phyloP scores from a whole-genome alignment of 2,113 vertebrate genomes.

The Pogonocichla stellata region DNA sequence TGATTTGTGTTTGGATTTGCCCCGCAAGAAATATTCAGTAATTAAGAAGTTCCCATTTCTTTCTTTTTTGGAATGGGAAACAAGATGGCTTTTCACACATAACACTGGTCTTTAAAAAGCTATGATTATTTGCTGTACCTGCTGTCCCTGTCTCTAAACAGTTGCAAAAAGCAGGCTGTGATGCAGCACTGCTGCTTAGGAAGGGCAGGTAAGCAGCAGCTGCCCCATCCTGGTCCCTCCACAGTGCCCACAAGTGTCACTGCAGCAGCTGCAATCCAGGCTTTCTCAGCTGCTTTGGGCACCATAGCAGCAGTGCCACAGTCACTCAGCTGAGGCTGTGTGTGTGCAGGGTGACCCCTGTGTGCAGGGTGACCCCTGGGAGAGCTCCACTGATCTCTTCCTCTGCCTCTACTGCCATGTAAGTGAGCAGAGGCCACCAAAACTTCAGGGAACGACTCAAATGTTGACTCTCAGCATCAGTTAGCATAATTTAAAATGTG shows the following conservation, averaged over 20 bases:
- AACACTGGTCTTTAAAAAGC: background rate
- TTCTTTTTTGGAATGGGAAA: background rate
- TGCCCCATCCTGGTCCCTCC: background rate
- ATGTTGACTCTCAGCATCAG: background rate
- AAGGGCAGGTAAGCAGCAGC: background rate
- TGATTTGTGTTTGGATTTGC: background rate
- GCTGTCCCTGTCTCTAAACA: background rate
- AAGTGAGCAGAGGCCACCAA: background rate
- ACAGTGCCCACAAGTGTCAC: background rate
- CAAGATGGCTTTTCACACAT: background rate
- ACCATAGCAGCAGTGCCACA: background rate
- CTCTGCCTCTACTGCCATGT: background rate
- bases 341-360: background rate
- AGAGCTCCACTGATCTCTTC: too few species aligned
- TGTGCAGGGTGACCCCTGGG: background rate
- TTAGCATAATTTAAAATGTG: background rate
- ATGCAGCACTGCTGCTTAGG: background rate
- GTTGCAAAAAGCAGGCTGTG: background rate
- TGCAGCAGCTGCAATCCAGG: background rate
- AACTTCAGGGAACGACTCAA: background rate
- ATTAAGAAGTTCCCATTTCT: background rate
- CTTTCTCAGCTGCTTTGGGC: background rate
- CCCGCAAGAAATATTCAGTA: background rate
- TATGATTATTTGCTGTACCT: background rate
- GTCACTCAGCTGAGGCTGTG: background rate